phyloP scores from a whole-genome alignment of 2,888 invertebrate species.

The Notodonta ziczac region DNA sequence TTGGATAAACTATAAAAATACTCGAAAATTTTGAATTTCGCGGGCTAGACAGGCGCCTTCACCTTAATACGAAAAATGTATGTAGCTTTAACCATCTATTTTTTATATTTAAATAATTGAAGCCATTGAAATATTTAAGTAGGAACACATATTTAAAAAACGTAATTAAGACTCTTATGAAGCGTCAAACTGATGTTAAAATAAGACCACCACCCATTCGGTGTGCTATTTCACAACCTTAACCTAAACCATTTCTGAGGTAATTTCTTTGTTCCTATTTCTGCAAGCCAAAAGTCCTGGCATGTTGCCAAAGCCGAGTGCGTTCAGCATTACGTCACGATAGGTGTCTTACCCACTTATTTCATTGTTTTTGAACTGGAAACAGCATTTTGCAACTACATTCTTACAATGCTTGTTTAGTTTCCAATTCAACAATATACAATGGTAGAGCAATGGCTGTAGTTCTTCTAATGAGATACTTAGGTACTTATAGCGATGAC shows the following conservation, averaged over 20 bases:
- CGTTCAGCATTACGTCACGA: conserved; percentile 3
- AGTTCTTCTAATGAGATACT: neutral
- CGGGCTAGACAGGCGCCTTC: too few relatives aligned
- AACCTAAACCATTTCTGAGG: neutral
- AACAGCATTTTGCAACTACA: conserved; percentile 3
- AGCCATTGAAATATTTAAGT: too few relatives aligned
- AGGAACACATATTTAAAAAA: too few relatives aligned
- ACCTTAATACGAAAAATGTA: too few relatives aligned
- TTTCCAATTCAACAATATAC: conserved; percentile 1
- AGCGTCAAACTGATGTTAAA: too few relatives aligned
- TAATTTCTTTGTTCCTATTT: neutral
- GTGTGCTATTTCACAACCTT: too few relatives aligned
- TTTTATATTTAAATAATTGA: too few relatives aligned
- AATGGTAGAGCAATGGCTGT: neutral
- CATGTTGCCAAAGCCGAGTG: neutral
- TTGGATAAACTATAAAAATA: too few relatives aligned
- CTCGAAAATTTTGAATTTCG: too few relatives aligned
- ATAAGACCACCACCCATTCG: too few relatives aligned
- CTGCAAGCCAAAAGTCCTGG: conserved; percentile 1
- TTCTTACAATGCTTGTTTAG: neutral
- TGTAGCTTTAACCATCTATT: too few relatives aligned
- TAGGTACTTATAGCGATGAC: neutral
- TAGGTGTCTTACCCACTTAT: neutral
- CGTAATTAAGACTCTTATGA: too few relatives aligned
- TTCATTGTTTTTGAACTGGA: conserved; percentile 1